A percentile compares a stretch with the other conserved stretches of the same genome.
Evolutionary conservation across 2,113 vertebrate species (phyloP).

Genomic region (Chloropsis hardwickii): DNA sequence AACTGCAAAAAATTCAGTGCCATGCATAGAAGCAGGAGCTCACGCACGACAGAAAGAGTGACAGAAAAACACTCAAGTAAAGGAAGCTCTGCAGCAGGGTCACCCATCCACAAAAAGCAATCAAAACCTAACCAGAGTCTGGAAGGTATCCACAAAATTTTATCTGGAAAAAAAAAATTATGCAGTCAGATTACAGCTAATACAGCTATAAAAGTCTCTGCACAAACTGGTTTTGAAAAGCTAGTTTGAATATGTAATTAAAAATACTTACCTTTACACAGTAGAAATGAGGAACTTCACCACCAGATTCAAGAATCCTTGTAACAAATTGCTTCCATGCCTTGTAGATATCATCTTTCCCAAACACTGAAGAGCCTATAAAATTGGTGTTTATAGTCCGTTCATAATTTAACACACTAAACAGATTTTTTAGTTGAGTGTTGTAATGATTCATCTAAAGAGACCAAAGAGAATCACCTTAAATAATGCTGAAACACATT

Average conservation of each 20-base stretch:
- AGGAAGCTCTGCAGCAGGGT: background rate
- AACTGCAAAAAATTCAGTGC: background rate
- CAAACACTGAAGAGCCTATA: constrained; percentile 87
- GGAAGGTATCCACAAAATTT: background rate
- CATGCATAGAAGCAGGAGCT: background rate
- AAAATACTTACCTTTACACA: constrained; percentile 88
- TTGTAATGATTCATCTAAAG: constrained; percentile 65
- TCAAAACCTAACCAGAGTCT: background rate
- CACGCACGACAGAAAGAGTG: background rate
- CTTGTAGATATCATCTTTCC: constrained; percentile 81
- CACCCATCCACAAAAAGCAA: background rate
- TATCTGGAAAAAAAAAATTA: background rate
- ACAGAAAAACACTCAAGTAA: background rate
- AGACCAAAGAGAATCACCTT: background rate
- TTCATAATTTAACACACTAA: constrained; percentile 83
- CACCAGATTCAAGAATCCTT: constrained; percentile 43
- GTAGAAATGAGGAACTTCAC: constrained; percentile 71
- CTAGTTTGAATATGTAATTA: background rate
- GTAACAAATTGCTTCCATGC: constrained; percentile 72
- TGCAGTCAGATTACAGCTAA: background rate
- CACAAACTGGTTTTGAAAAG: background rate
- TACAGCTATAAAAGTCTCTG: background rate
- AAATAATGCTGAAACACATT: background rate
- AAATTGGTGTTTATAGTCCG: constrained; percentile 58
- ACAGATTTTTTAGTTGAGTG: constrained; percentile 73